Evolutionary conservation across 1,140 invertebrate genomes (phyloP), one percentile per base, ranked within the genome.

Genomic region (Berghia stephanieae): DNA sequence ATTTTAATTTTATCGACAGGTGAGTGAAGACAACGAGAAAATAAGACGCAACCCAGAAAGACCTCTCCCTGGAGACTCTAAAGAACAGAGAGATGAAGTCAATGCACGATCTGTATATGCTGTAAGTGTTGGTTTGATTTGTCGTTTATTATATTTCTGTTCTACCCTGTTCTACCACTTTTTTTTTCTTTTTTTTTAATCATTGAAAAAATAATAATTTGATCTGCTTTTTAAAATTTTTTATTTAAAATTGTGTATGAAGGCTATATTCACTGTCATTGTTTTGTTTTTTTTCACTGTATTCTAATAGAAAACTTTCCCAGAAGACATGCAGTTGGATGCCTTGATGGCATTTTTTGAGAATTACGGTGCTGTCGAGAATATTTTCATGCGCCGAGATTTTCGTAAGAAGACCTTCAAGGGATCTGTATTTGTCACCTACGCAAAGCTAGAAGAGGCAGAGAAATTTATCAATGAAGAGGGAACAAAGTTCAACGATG

Each of bases 341-440:
- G 91, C 93, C 0, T 87, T 98, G 2, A 90, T 95, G 52, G 91
- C 92, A 63, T 97, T 93, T 88, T 94, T 97, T 81, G 92, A 92
- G 73, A 86, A 91, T 40, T 93, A 91, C 89, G 93, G 94, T 16
- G 91, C 92, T 66, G 91, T 94, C 46, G 94, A 96, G 63, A 94
- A 94, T 85, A 90, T 98, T 49, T 89, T 92, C 75, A 92, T 93
- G 90, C 90, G 91, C 38, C 82, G 79, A 77, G 40, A 60, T 13
- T 74, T 74, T 57, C 42, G 46, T n/a, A 79, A 84, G 13, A 85
- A 83, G 78, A 81, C 82, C 24, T 89, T 88, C 78, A 88, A 98
- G 90, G 96, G 96, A 55, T 98, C 96, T 8, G 92, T 96, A 68
- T 97, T 97, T 90, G 92, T 94, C 31, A 93, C 94, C 2, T 98